These are phyloP conservation scores for Pristiophorus japonicus DNA, from an alignment of 2,113 vertebrate genomes.

Conservation along the genomic window DNA sequence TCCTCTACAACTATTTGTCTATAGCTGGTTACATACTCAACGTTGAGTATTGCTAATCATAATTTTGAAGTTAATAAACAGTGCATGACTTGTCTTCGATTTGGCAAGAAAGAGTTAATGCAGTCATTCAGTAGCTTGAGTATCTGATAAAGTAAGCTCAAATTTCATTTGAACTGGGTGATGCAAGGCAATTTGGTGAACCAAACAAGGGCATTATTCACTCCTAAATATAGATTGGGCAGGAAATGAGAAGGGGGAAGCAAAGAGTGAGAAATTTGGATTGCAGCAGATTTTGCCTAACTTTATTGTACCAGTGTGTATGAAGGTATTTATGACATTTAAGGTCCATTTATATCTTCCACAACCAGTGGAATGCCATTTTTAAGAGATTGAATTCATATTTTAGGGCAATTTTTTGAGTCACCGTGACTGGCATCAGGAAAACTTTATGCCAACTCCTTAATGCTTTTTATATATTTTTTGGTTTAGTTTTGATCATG, in stretches of 20 bases:
- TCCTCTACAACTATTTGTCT: no score
- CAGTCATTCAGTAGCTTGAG: background rate
- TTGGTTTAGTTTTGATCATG: slow-evolving; percentile 73
- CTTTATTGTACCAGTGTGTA: background rate
- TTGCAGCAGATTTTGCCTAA: no score
- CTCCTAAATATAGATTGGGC: background rate
- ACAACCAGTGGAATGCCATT: background rate
- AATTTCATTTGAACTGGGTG: background rate
- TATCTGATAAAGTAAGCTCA: background rate
- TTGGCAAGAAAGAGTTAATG: background rate
- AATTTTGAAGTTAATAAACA: no score
- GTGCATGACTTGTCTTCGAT: background rate
- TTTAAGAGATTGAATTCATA: background rate
- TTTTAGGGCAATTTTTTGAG: no score
- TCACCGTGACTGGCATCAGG: background rate
- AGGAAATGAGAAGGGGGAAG: background rate
- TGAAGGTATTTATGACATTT: background rate
- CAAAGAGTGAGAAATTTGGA: no score
- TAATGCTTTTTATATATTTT: slow-evolving; percentile 33
- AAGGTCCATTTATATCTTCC: background rate
- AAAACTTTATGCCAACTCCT: background rate
- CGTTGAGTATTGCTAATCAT: no score
- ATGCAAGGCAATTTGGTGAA: background rate
- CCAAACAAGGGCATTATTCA: background rate
- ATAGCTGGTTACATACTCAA: no score